Evolutionary conservation across 2,797 vertebrate species (phyloP), one percentile per base, ranked within the genome.

Genomic region (Hemitrygon akajei): DNA sequence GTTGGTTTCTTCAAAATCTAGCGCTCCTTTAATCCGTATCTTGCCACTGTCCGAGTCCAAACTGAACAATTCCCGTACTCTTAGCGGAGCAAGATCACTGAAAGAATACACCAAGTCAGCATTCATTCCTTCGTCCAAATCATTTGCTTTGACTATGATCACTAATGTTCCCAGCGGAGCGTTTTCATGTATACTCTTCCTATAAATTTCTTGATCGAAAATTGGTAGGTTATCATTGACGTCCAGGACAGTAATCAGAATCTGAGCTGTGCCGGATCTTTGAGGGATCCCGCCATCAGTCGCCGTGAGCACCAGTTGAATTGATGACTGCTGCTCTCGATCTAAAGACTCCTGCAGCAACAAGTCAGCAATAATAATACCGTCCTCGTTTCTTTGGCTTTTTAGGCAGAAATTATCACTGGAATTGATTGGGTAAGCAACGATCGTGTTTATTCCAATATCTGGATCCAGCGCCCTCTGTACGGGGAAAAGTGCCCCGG

Each of bases 401-500:
- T 91, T 95, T 20, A 94, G 94, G 20, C 95, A 95, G 10, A 97
- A 97, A 86, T 95, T n/a, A 0, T 95, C 69, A 9, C 95, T 92
- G 4, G 0, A 20, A 77, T 0, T 96, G 25, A 97, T 60, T 14
- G 1, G 95, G 20, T 97, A 96, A 1, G 94, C 60, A 30, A 95
- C 94, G 11, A 97, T 95, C 40, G 40, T 47, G 40, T 3, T 47
- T 47, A 47, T 47, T 47, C 40, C 40, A 47, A 47, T 47, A 47
- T 47, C 40, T 3, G 40, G 40, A 47, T 47, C 40, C 3, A 47
- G 94, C 0, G 96, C 96, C 0, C 94, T 95, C 27, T 96, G 95
- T 0, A 96, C 94, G 58, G 95, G 95, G 37, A 96, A 96, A 60
- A 95, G 95, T 27, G 58, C 95, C 71, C 96, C 95, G 5, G 95